Evolutionary conservation across 2,797 vertebrate species (phyloP).

Genomic region (Siniperca scherzeri): DNA sequence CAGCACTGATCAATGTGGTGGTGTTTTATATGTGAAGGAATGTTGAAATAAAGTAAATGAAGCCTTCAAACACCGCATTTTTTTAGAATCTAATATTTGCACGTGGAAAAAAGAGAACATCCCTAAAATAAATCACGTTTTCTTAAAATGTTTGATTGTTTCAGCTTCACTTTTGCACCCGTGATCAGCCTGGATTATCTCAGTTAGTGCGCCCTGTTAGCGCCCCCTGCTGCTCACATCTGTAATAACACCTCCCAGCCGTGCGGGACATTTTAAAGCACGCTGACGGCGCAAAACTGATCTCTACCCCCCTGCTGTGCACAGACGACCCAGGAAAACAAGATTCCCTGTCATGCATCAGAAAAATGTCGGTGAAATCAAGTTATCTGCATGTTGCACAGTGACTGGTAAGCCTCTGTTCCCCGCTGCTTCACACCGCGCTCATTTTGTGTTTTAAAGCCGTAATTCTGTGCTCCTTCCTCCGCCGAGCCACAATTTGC

Average conservation of each 20-base stretch:
- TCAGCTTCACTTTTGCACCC: not conserved
- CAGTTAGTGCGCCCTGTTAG: not conserved
- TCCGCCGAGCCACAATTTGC: not conserved
- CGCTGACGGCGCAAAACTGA: slow-evolving; percentile 48
- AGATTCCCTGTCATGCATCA: not conserved
- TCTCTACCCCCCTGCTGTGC: slow-evolving; percentile 38
- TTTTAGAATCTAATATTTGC: not conserved
- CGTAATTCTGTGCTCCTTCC: no score
- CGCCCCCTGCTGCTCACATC: slow-evolving; percentile 56
- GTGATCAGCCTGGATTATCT: not conserved
- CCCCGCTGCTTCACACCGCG: not conserved
- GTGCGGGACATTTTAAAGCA: slow-evolving; percentile 53
- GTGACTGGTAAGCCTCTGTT: slow-evolving; percentile 27
- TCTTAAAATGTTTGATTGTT: not conserved
- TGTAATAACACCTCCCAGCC: not conserved
- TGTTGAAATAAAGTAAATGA: slow-evolving; percentile 20
- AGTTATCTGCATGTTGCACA: slow-evolving; percentile 5
- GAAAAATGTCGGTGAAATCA: not conserved
- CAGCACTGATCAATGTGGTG: not conserved
- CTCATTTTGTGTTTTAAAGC: not conserved
- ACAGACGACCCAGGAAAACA: slow-evolving; percentile 20
- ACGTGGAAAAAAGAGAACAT: not conserved
- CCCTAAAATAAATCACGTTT: not conserved
- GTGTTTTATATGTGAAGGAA: slow-evolving; percentile 15
- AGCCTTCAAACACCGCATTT: not conserved